Evolutionary conservation across 2,113 vertebrate genomes (phyloP), one percentile per base, ranked within the genome.

Genomic region (Gallinago media): DNA sequence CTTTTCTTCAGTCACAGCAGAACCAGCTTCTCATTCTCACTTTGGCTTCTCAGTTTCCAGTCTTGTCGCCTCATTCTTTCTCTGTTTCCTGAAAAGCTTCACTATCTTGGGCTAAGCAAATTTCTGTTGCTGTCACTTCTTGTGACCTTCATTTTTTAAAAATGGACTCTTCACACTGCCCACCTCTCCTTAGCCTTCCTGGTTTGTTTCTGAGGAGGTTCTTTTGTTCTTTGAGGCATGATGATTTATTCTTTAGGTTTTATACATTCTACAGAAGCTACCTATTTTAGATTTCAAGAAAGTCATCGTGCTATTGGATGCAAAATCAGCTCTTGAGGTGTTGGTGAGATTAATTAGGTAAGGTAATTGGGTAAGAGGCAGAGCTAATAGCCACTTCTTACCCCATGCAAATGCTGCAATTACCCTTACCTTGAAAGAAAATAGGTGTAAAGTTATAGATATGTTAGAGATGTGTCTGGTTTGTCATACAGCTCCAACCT

Each of bases 1-100:
- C 61, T 94, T 89, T 94, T 76, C 50, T 78, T 94, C 79, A 92
- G 79, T 87, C 79, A 87, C 73, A 88, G 76, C 68, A 91, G 34
- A 95, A 80, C 29, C 16, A 72, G 66, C 66, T 95, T 94, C 79
- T 91, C 83, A 59, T 27, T 94, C 89, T 73, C 29, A 38, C 49
- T 93, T 95, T 50, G 29, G 49, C 67, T 92, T 94, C 90, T 89
- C 79, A 49, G 52, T 94, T 88, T 91, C 62, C 78, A 92, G 40
- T 77, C 78, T 84, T 84, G 85, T 92, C 89, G 91, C 80, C 73
- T 93, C 94, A 91, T 94, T 91, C 93, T 94, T 94, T 81, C 77
- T 34, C 61, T 74, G 14, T 32, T 91, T 89, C 47, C 62, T 88
- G 74, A 91, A 96, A 96, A 68, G 38, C 75, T 95, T 23, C 1